Percentiles rank a stretch among this genome's conserved stretches.
phyloP scores from a whole-genome alignment of 35 echinoderm and acorn worm species.

The Eucidaris tribuloides region DNA sequence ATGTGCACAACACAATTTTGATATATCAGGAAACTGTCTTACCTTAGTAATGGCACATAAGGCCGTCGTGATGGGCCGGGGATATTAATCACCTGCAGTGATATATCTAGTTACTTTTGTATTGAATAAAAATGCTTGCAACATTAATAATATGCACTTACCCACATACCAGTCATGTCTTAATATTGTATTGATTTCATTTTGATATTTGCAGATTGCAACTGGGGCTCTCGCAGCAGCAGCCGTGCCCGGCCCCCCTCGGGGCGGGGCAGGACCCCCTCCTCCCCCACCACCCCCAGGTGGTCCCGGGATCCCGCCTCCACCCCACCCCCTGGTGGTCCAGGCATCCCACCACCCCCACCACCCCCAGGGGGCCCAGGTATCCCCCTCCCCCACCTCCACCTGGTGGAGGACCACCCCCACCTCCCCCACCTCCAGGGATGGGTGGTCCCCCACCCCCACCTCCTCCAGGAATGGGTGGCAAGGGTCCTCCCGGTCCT shows the following conservation, averaged over 20 bases:
- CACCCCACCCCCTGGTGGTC: conserved; percentile 27
- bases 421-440: conserved; percentile 38
- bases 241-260: conserved; percentile 30
- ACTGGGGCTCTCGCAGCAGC: conserved; percentile 26
- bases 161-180: no score
- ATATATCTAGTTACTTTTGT: no score
- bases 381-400: conserved; percentile 55
- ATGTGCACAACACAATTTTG: no score
- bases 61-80: no score
- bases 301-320: conserved; percentile 13
- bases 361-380: conserved; percentile 28
- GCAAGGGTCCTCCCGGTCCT: conserved; percentile 31
- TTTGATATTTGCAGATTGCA: conserved; percentile 44
- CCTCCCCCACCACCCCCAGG: conserved; percentile 11
- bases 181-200: not conserved
- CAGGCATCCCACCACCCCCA: conserved; percentile 20
- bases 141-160: no score
- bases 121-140: no score
- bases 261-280: conserved; percentile 22
- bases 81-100: no score
- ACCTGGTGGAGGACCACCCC: conserved; percentile 47
- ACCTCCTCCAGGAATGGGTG: conserved; percentile 47
- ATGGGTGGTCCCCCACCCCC: conserved; percentile 33
- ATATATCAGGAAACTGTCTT: no score
- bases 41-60: no score